Evolutionary conservation across 2,113 vertebrate species (phyloP), one percentile per base, ranked within the genome.

Genomic region (Nansenia antarctica): DNA sequence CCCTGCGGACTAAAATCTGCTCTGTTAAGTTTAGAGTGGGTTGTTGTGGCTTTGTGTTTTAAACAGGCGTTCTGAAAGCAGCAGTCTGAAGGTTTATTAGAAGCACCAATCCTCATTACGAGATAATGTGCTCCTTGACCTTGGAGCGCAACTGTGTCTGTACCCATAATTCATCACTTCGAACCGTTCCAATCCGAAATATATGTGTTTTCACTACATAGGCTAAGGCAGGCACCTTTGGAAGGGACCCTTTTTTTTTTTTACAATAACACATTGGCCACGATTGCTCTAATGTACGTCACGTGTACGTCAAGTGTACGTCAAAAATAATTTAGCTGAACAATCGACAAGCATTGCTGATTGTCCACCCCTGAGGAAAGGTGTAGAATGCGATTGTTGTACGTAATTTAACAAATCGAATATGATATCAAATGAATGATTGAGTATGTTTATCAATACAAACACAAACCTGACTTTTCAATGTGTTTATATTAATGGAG

Each of bases 401-500:
- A 20, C 47, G 24, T 15, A 30, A 53, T 35, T 18, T 32, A 68
- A 57, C 54, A 79, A 70, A 69, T 83, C 62, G 70, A 67, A 72
- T 65, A 71, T 76, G 59, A 65, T 70, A 82, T 86, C 79, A 76
- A 84, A 79, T 77, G 61, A 85, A 70, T 71, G 62, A 83, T 75
- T 72, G 65, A 67, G 67, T 73, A 34, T 31, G 15, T 63, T 74
- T 79, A 80, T 76, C 69, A 70, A 78, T 73, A 77, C 65, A 69
- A 81, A 65, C 79, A 81, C 39, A 78, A 82, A 78, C 62, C 65
- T 42, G 24, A 62, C 61, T 67, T 77, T 62, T 76, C 69, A 61
- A 27, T 69, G 74, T 81, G 72, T 85, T 87, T 79, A 65, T 77
- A 70, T 74, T 83, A 86, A 86, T 79, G 77, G 70, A 81, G 70